Evolutionary conservation across 2,797 vertebrate species (phyloP), one percentile per base, ranked within the genome.

Genomic region (Lophius americanus): DNA sequence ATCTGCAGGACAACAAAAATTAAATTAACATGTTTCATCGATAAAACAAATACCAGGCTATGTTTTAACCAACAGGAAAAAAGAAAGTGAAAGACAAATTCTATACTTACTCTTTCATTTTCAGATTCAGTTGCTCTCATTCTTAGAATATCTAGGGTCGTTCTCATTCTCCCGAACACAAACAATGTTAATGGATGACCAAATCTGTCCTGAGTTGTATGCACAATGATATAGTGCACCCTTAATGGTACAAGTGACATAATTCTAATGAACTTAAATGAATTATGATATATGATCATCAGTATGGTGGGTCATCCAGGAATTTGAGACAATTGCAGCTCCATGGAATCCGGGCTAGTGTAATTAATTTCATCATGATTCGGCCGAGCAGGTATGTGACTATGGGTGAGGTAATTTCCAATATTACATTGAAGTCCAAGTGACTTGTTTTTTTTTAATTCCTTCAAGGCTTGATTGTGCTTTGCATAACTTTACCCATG

Each of bases 261-360:
- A 70, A 69, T 75, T 81, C 83, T 92, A 91, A 91, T 91, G 85
- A 91, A 88, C 76, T 71, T 23, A 2, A 89, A 89, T 91, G 89
- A 84, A 54, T 60, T 79, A 72, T 91, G 84, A 92, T 91, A 70
- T 87, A 92, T 84, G 79, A 73, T 80, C 75, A 62, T 78, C 64
- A 50, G 73, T 66, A 78, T 51, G 65, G 74, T 60, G 73, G 89
- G 81, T 85, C 80, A 85, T 69, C 36, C 38, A 78, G 59, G 62
- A 62, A 48, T 78, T 79, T 67, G 50, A 73, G 76, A 67, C 74
- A 64, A 68, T 59, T 51, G 68, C 68, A 63, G 76, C 68, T 81
- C 69, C 61, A 50, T 64, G 56, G 66, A 88, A 80, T 64, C 67
- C 52, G 51, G 64, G 48, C 55, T 73, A 53, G 60, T 44, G 71